Evolutionary conservation across 2,888 invertebrate genomes (phyloP).

Genomic region (Cantharis flavilabris): DNA sequence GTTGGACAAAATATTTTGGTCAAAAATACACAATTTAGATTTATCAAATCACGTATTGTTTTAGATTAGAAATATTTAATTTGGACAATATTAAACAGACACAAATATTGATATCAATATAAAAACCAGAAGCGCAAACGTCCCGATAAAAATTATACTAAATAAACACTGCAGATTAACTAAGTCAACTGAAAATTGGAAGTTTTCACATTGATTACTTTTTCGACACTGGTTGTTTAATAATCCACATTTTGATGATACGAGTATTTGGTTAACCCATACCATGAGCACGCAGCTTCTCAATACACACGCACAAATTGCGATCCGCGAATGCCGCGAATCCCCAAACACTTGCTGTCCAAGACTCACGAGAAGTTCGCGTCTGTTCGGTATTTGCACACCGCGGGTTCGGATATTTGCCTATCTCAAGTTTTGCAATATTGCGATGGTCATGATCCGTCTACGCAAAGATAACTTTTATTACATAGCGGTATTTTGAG

Average conservation of each 20-base stretch:
- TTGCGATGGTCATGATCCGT: conserved; percentile 52
- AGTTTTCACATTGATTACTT: neutral
- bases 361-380: conserved; percentile 41
- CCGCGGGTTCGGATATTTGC: conserved; percentile 39
- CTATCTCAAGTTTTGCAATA: conserved; percentile 52
- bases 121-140: neutral
- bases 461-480: conserved; percentile 53
- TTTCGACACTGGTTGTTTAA: neutral
- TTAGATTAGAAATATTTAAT: neutral
- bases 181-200: neutral
- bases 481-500: conserved; percentile 52
- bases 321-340: conserved; percentile 47
- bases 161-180: neutral
- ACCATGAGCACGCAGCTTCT: conserved; percentile 20
- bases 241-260: neutral
- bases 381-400: conserved; percentile 51
- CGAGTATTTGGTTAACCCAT: neutral
- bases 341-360: conserved; percentile 31
- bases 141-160: neutral
- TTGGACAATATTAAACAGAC: neutral
- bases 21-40: neutral
- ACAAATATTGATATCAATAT: conserved; percentile 1
- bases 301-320: conserved; percentile 37
- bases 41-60: neutral
- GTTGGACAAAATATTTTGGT: neutral